Evolutionary conservation across 2,888 invertebrate species (phyloP), one percentile per base, ranked within the genome.

Genomic region (Diarsia brunnea): DNA sequence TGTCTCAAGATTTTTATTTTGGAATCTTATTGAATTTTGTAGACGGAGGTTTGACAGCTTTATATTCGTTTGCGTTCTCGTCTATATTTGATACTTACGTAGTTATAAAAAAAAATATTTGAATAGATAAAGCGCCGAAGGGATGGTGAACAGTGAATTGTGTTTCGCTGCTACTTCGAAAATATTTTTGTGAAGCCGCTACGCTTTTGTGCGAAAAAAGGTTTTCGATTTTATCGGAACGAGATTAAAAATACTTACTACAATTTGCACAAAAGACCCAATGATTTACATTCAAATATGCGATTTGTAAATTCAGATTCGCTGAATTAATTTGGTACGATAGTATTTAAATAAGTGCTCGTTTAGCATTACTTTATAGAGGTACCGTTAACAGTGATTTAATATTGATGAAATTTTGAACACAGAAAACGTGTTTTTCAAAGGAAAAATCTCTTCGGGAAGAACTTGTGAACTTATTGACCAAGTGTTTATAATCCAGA

Each of bases 1-100:
- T 77, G 73, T 73, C 73, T 75, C 68, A 71, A 76, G 84, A 76
- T 87, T 88, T 83, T 89, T 88, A 83, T 88, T 87, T 86, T 80
- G 68, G 81, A 84, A 58, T 75, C 82, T 85, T 89, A 87, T 86
- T 89, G 87, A 88, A 85, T 87, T 90, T 85, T 73, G 65, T 79
- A 74, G 88, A 88, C 79, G 83, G 68, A 85, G 85, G 85, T 88
- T 75, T 86, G 88, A 90, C 87, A 87, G 84, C 79, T 89, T 86
- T 79, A 79, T 79, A 82, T 73, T 80, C 69, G 68, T 78, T 84
- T 82, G 72, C 75, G 64, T 81, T 82, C 79, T 79, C 79, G 78
- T 66, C 77, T 79, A 81, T 74, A 74, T 75, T 81, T 75, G 70
- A 61, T 81, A 67, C 73, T 67, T 73, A 70, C 21, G 73, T 69